Evolutionary conservation across 2,113 vertebrate genomes (phyloP).

Genomic region (Syngnathus scovelli): DNA sequence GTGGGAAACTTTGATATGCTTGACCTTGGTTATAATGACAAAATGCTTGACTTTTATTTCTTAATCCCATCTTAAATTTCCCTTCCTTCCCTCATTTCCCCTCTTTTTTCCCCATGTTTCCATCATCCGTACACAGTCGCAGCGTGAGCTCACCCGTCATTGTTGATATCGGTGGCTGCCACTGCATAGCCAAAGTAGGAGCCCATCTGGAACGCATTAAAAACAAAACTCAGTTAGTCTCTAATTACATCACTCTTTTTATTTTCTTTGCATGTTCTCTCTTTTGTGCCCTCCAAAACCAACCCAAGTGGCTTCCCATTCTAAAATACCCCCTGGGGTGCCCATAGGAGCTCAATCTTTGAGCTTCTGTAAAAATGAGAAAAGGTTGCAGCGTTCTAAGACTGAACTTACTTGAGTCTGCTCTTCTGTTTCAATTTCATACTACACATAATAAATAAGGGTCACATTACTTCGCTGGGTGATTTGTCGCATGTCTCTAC

Average conservation of each 20-base stretch:
- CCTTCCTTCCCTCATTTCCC: not conserved
- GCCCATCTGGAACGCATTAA: conserved; percentile 80
- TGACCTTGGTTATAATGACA: conserved; percentile 15
- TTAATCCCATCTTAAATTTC: not conserved
- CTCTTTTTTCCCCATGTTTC: conserved; percentile 5
- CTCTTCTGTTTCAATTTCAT: conserved; percentile 39
- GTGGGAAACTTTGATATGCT: not conserved
- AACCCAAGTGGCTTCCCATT: conserved; percentile 36
- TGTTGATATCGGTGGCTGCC: conserved; percentile 80
- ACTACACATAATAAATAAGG: conserved; percentile 35
- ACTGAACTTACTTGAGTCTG: conserved; percentile 18
- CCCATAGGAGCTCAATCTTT: conserved; percentile 28
- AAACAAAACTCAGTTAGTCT: conserved; percentile 46
- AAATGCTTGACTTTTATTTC: not conserved
- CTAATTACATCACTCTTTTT: conserved; percentile 45
- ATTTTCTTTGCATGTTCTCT: conserved; percentile 24
- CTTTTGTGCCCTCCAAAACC: conserved; percentile 20
- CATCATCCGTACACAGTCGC: conserved; percentile 15
- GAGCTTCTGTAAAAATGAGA: conserved; percentile 27
- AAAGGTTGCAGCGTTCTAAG: conserved; percentile 15
- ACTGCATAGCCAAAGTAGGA: conserved; percentile 87
- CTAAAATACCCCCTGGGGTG: conserved; percentile 34
- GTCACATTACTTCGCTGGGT: conserved; percentile 22
- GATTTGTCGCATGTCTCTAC: conserved; percentile 13
- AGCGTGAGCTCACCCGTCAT: conserved; percentile 78